Conservation (phyloP, 2,797 vertebrate genomes). For the Prionace glauca region DNA sequence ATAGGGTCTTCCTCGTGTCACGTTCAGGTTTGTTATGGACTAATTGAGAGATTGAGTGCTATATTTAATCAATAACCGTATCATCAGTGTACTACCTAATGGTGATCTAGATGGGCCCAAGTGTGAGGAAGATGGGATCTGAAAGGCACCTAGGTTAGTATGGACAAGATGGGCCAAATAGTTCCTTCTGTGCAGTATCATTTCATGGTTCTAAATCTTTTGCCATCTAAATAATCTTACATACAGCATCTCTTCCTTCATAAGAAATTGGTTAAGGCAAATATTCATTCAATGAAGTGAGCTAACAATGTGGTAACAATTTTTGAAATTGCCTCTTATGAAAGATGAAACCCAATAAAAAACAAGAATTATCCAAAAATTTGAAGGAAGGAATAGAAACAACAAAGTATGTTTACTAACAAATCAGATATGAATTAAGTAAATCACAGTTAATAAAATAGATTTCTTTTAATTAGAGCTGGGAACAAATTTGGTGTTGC, state of each 20-base stretch:
- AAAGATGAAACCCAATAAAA: background rate
- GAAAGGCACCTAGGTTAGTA: too few relatives aligned
- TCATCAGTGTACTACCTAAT: background rate
- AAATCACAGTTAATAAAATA: background rate
- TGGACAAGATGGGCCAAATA: too few relatives aligned
- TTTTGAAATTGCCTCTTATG: background rate
- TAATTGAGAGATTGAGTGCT: background rate
- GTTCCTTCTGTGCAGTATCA: too few relatives aligned
- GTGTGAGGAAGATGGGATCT: too few relatives aligned
- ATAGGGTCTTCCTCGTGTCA: background rate
- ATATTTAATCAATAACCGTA: background rate
- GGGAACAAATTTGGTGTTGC: background rate
- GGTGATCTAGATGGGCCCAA: background rate
- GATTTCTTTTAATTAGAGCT: background rate
- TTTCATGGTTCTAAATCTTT: too few relatives aligned
- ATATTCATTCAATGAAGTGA: background rate
- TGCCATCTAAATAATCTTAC: background rate
- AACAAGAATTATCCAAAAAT: background rate
- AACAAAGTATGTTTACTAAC: background rate
- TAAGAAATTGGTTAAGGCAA: background rate
- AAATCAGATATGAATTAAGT: background rate
- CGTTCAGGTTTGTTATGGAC: background rate
- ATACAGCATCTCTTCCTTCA: background rate
- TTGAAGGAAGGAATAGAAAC: background rate
- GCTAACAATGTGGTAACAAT: background rate